Evolutionary conservation across 1,140 invertebrate species (phyloP).

Genomic region (Panulirus ornatus): DNA sequence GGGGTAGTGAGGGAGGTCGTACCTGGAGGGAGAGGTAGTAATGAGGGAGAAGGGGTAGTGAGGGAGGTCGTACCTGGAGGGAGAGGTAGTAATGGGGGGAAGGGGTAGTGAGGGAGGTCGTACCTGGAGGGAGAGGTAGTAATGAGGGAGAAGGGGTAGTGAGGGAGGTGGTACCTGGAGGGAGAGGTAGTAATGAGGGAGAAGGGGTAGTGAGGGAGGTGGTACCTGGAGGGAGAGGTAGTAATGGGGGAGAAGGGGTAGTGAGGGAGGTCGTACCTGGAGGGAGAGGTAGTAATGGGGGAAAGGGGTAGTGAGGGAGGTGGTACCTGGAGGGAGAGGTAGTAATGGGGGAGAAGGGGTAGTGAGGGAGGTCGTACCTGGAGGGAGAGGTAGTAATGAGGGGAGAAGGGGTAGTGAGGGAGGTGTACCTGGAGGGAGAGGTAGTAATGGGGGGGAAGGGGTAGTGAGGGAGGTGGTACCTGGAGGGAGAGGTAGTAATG

Average conservation of each 20-base stretch:
- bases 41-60: neutral
- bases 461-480: no score
- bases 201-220: neutral
- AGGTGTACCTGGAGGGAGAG: neutral
- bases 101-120: neutral
- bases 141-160: neutral
- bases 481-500: no score
- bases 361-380: neutral
- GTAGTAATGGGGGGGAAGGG: neutral
- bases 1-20: no score
- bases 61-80: neutral
- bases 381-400: neutral
- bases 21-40: neutral
- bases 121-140: neutral
- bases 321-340: no score
- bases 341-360: neutral
- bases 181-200: neutral
- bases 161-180: neutral
- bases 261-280: neutral
- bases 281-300: no score
- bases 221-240: neutral
- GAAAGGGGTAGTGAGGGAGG: constrained; percentile 14
- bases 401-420: neutral
- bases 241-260: neutral
- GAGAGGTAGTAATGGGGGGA: neutral